Conservation (phyloP, 2,888 invertebrate species). For the Venusia cambrica region DNA sequence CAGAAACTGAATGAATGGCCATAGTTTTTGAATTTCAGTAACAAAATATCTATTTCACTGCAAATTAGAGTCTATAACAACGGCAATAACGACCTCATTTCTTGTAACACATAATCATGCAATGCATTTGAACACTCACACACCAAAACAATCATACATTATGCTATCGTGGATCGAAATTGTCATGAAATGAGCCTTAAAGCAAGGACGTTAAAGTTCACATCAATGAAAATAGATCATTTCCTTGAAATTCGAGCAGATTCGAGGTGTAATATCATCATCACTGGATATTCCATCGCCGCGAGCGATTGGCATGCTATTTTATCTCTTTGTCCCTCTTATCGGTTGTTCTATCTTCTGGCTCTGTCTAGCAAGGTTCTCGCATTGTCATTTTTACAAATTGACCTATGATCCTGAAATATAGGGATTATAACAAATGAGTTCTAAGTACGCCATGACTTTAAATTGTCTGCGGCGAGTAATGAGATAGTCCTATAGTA, state of each 20-base stretch:
- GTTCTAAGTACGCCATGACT: conserved; percentile 45
- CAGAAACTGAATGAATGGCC: no score
- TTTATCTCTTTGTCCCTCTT: conserved; percentile 36
- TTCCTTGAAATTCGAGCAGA: conserved; percentile 36
- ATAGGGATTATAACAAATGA: conserved; percentile 64
- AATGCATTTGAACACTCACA: conserved; percentile 47
- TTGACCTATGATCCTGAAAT: conserved; percentile 67
- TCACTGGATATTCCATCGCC: conserved; percentile 58
- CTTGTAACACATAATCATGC: conserved; percentile 67
- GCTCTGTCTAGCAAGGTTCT: conserved; percentile 44
- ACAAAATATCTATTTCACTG: conserved; percentile 5
- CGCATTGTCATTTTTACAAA: conserved; percentile 73
- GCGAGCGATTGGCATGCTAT: conserved; percentile 50
- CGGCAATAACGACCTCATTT: conserved; percentile 61
- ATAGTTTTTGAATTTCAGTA: no score
- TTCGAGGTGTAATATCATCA: conserved; percentile 57
- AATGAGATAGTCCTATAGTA: conserved; percentile 21
- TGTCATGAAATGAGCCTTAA: conserved; percentile 33
- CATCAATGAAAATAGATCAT: conserved; percentile 7
- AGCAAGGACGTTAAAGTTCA: conserved; percentile 31
- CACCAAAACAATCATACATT: conserved; percentile 32
- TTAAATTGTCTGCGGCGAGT: conserved; percentile 30
- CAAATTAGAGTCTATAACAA: conserved; percentile 34
- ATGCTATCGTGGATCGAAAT: conserved; percentile 20
- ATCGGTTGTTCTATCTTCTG: conserved; percentile 23